Base-by-base conservation (phyloP, 2,888 invertebrate species). In the Plagodis pulveraria region DNA sequence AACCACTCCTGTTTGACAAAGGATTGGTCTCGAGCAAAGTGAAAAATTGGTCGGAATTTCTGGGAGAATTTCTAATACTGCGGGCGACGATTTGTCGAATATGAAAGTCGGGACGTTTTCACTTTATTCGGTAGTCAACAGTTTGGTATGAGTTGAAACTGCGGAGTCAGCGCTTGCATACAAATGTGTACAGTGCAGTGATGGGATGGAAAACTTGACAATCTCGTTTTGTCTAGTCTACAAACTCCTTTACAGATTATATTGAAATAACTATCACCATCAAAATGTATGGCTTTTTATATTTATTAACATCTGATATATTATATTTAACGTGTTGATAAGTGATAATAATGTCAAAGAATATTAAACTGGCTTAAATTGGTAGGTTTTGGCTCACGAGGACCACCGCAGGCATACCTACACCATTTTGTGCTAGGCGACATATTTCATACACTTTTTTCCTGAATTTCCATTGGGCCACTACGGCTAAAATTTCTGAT, bases 11-110 rank as follows among this genome's bases (percentile, higher is more conserved):
- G 38, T 59, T 49, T 62, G 63, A 65, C 66, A 66, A 66, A 69
- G 63, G 59, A 69, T 66, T 58, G 65, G 60, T 50, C 55, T 58
- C 53, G 58, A 50, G 53, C 60, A 55, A 22, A 46, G 58, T 62
- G 66, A 69, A 69, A 69, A 66, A 66, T 68, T 58, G 62, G 50
- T 58, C 63, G 49, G 50, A 63, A 64, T 63, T 68, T 66, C 62
- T 56, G 59, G 46, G 58, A 58, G 66, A 62, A 63, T 61, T 56
- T 66, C 59, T 69, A 62, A 63, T 63, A 65, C 47, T 59, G 59
- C 50, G 59, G 40, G 41, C 41, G 41, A 60, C 58, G 57, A 56
- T 48, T 65, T 62, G 58, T 61, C 52, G 60, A 56, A 56, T 61
- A 61, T 61, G 52, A 56, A 45, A 61, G 60, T 55, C 47, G 59